These are phyloP conservation scores for Pachypanchax playfairii DNA, from an alignment of 2,113 vertebrate genomes.

Conservation along the genomic window DNA sequence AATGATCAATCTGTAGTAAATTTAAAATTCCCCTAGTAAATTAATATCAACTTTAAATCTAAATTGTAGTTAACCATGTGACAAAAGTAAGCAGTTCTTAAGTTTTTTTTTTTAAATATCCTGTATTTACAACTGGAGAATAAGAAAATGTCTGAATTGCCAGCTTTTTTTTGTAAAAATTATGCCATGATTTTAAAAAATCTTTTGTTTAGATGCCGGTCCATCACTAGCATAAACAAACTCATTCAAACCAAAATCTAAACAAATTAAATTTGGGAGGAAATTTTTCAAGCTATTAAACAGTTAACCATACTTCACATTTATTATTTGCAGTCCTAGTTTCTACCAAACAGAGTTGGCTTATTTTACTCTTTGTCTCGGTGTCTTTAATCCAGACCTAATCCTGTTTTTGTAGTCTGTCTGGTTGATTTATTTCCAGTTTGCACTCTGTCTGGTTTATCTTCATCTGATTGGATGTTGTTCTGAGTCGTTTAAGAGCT, in stretches of 20 bases:
- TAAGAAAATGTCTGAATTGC: too few relatives aligned
- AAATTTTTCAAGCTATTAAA: neutral
- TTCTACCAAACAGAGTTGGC: constrained; percentile 6
- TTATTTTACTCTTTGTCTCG: constrained; percentile 17
- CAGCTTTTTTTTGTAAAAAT: constrained; percentile 1
- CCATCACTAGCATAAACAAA: neutral
- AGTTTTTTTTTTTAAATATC: too few relatives aligned
- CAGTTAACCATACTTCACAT: neutral
- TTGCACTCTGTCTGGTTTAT: constrained; percentile 37
- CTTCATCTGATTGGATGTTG: constrained; percentile 42
- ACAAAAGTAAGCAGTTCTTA: too few relatives aligned
- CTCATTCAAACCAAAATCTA: neutral
- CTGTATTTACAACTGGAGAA: too few relatives aligned
- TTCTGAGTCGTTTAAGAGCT: constrained; percentile 31
- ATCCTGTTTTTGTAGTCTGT: constrained; percentile 48
- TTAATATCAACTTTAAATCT: too few relatives aligned
- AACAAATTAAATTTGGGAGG: neutral
- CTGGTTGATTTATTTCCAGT: constrained; percentile 32
- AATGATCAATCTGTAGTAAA: too few relatives aligned
- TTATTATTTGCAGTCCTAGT: too few relatives aligned
- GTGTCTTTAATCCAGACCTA: constrained; percentile 19
- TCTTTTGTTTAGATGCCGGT: neutral
- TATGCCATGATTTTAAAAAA: neutral
- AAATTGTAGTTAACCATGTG: too few relatives aligned
- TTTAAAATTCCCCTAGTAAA: too few relatives aligned